Base-by-base conservation (phyloP, 2,888 invertebrate genomes). In the Perdita meconis region DNA sequence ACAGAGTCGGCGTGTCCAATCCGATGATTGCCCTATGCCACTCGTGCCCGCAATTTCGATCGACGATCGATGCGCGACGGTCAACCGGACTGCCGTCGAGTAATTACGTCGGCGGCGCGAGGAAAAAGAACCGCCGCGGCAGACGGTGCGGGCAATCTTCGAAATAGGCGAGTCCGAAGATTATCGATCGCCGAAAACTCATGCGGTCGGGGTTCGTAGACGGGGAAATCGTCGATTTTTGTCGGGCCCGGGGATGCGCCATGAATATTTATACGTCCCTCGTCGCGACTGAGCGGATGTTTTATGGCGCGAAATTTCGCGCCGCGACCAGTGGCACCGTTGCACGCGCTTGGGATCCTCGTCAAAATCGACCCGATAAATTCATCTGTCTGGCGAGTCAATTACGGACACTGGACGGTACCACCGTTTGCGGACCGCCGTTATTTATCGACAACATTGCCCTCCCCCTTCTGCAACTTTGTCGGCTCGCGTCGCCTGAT, bases 191-290 rank as follows among this genome's bases (percentile, higher is more conserved):
- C 80, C 44, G 55, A 19, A 57, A 65, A 75, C 64, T 67, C 53
- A n/a, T n/a, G n/a, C 56, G 12, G 26, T 40, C 44, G 47, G 60
- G n/a, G n/a, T n/a, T 47, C 36, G 34, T n/a, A 36, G n/a, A 38
- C 55, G 44, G 30, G 44, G 74, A 65, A 68, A 63, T 24, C 73
- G 26, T 73, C 68, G 77, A 83, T 84, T 86, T 83, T 88, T 78
- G 86, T 82, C 76, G 61, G 19, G 2, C 50, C n/a, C n/a, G n/a
- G 71, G 80, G 85, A 86, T 84, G 83, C 85, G 84, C 79, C 80
- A 86, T 89, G 89, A 89, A 91, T 90, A 90, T 90, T 91, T 90
- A 90, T 90, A 78, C 51, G 63, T 57, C 67, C 65, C 44, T 51
- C 66, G 71, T 34, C 34, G 44, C 55, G 42, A 30, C 55, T 40